phyloP scores from a whole-genome alignment of 2,113 vertebrate genomes.

The Carassius gibelio region DNA sequence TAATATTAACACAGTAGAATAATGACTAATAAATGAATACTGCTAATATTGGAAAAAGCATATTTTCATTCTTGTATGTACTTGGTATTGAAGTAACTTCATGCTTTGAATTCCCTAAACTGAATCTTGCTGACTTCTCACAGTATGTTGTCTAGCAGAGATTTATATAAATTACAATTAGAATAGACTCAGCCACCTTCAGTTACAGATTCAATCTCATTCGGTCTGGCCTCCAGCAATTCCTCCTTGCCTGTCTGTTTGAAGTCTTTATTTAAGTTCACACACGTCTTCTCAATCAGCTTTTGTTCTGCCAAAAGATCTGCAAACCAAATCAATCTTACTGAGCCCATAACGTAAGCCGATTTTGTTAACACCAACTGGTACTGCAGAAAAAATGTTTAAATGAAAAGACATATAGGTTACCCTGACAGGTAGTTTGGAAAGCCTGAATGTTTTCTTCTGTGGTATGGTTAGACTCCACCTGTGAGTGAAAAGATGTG shows the following conservation, averaged over 20 bases:
- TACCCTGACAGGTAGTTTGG: slow-evolving; percentile 74
- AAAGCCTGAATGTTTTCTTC: slow-evolving; percentile 69
- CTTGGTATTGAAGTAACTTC: background rate
- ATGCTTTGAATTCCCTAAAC: background rate
- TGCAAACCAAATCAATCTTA: slow-evolving; percentile 57
- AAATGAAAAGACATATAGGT: slow-evolving; percentile 40
- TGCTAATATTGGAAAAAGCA: background rate
- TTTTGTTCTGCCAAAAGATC: slow-evolving; percentile 77
- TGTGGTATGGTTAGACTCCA: slow-evolving; percentile 68
- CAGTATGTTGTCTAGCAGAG: background rate
- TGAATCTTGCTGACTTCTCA: background rate
- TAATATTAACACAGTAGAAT: background rate
- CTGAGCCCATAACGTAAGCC: background rate
- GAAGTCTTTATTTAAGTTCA: slow-evolving; percentile 79
- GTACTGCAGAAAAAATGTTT: background rate
- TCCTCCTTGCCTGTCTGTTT: slow-evolving; percentile 77
- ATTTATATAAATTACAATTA: background rate
- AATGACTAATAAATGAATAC: background rate
- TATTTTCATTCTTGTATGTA: background rate
- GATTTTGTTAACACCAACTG: background rate
- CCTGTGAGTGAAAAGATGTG: slow-evolving; percentile 64
- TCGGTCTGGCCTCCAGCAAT: slow-evolving; percentile 71
- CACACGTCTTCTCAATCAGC: slow-evolving; percentile 80
- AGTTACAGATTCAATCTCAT: slow-evolving; percentile 72
- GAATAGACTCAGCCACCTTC: slow-evolving; percentile 69